A percentile compares a stretch with the other conserved stretches of the same genome.
Conservation (phyloP, 1,140 invertebrate genomes). For the Cydia fagiglandana region DNA sequence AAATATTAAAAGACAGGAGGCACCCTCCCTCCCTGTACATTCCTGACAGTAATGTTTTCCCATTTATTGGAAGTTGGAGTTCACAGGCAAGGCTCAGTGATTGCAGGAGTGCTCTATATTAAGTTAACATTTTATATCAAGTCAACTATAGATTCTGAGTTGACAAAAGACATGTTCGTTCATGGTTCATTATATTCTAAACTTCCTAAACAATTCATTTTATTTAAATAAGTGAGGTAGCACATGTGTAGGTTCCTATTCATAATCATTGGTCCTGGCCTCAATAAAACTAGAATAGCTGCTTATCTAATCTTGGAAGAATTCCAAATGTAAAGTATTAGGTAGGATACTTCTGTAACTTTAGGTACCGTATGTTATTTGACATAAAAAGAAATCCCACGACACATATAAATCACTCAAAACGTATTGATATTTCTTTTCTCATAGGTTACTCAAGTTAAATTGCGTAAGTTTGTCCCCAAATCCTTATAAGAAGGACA, state of each 20-base stretch:
- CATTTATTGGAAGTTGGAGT: no score
- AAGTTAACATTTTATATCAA: no score
- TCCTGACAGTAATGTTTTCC: no score
- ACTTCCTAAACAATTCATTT: background rate
- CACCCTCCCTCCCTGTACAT: no score
- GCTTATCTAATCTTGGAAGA: background rate
- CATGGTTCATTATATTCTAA: no score
- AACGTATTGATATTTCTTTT: conserved; percentile 24
- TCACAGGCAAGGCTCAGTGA: no score
- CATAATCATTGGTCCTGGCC: background rate
- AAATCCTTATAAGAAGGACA: conserved; percentile 27
- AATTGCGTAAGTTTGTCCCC: conserved; percentile 25
- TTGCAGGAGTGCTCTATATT: no score
- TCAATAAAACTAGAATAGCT: background rate
- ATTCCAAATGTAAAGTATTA: background rate
- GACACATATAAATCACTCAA: background rate
- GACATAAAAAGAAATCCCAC: background rate
- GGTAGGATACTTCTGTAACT: no score
- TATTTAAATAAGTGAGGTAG: background rate
- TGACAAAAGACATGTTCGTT: no score
- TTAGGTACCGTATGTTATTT: background rate
- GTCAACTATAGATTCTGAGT: no score
- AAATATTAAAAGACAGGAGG: no score
- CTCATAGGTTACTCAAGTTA: conserved; percentile 25
- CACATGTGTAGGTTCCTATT: background rate